Percentiles rank a stretch among this genome's conserved stretches.
These are phyloP conservation scores for Yponomeuta plumbellus DNA, from an alignment of 2,888 invertebrate species.

Conservation along the genomic window DNA sequence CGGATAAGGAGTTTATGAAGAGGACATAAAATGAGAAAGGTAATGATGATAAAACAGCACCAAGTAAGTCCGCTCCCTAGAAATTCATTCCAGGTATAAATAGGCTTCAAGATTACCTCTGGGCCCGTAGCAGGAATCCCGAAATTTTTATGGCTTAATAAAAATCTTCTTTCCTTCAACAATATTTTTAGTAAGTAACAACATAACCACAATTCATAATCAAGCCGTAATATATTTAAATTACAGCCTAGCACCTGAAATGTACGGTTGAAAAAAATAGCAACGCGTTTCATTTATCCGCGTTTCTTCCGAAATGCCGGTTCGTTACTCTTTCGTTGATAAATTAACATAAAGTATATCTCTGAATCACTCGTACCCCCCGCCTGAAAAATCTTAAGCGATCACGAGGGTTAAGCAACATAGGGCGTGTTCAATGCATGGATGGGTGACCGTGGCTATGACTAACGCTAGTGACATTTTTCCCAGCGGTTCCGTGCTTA, in stretches of 20 bases:
- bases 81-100: too few relatives aligned
- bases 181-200: not conserved
- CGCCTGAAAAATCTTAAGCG: too few relatives aligned
- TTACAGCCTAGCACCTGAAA: slow-evolving; percentile 33
- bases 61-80: too few relatives aligned
- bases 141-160: not conserved
- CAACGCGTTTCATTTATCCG: slow-evolving; percentile 27
- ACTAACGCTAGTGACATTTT: too few relatives aligned
- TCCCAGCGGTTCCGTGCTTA: too few relatives aligned
- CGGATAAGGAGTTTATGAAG: too few relatives aligned
- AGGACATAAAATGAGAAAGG: too few relatives aligned
- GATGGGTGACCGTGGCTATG: too few relatives aligned
- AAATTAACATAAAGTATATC: not conserved
- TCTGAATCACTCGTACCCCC: too few relatives aligned
- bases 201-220: slow-evolving; percentile 30
- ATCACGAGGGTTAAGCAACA: too few relatives aligned
- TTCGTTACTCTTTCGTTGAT: not conserved
- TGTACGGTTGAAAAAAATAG: slow-evolving; percentile 34
- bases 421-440: too few relatives aligned
- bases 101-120: not conserved
- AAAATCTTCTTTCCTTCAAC: not conserved
- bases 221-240: slow-evolving; percentile 51
- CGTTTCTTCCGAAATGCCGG: not conserved
- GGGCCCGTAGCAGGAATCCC: not conserved
- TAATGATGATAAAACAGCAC: too few relatives aligned